These are phyloP conservation scores for Pseudomyrmex gracilis DNA, from an alignment of 1,140 invertebrate species.

Conservation along the genomic window DNA sequence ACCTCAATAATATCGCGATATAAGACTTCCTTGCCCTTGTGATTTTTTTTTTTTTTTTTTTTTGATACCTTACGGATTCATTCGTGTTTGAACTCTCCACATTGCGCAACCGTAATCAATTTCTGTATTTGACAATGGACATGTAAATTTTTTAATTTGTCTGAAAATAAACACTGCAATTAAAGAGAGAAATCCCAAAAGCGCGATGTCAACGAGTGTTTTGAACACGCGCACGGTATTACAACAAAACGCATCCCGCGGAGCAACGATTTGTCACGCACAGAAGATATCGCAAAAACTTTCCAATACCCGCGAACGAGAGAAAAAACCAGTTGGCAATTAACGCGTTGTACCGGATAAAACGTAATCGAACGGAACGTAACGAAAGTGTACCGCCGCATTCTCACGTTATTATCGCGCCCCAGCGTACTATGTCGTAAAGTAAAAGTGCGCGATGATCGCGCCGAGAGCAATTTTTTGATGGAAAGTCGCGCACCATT, in stretches of 20 bases:
- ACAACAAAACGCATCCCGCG: neutral
- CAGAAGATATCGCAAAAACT: neutral
- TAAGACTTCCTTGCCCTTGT: neutral
- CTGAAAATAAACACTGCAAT: neutral
- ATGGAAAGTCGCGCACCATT: constrained; percentile 67
- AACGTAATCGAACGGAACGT: constrained; percentile 10
- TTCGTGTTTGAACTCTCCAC: neutral
- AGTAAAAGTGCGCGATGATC: neutral
- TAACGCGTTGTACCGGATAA: constrained; percentile 21
- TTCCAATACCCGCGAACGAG: constrained; percentile 1
- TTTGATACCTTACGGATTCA: constrained; percentile 24
- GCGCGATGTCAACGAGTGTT: neutral
- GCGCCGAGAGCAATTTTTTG: constrained; percentile 51
- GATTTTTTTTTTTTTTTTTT: too few species aligned
- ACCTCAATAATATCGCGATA: constrained; percentile 32
- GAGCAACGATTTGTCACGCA: constrained; percentile 4
- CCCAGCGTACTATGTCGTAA: neutral
- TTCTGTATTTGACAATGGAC: neutral
- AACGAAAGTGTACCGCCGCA: neutral
- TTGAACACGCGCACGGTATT: neutral
- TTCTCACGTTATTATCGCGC: constrained; percentile 42
- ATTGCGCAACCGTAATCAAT: neutral
- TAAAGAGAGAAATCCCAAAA: neutral
- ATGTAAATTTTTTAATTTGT: neutral
- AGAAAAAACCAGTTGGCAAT: constrained; percentile 14